Base-by-base conservation (phyloP, 2,888 invertebrate species). In the Lasioglossum leucozonium region DNA sequence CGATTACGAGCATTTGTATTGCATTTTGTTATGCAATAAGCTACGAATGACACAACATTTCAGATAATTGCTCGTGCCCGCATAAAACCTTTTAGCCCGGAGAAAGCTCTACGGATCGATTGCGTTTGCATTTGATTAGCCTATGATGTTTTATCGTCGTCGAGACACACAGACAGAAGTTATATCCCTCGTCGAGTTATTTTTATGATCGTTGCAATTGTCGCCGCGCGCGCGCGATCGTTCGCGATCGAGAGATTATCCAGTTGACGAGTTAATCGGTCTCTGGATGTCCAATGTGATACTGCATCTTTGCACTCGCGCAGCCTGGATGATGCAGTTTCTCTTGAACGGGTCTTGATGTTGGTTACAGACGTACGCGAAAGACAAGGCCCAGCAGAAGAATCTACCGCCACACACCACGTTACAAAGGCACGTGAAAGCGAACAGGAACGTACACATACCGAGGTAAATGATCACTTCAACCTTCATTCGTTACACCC, bases 351-450 rank as follows among this genome's bases (percentile, higher is more conserved):
- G 22, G 34, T 74, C 71, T 30, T 62, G 58, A 58, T 58, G 74
- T 84, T 84, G 73, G 16, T 77, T 94, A 94, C 77, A 95, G 95
- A 95, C 94, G 87, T 95, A 95, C 87, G 93, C 94, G 69, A 94
- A 94, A 84, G 95, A 95, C 89, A 95, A 95, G 90, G 91, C 91
- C 81, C 93, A 93, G 85, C 93, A 96, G 67, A 96, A 96, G 83
- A 96, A 96, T 89, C 96, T 96, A 89, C 96, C 97, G 30, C 96
- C 97, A 86, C 98, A 98, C 95, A 98, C 98, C 84, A 97, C 98
- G 75, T 96, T 98, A 80, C 98, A 98, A 94, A 96, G 97, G 93
- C 97, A 98, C 91, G 97, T 98, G 88, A 96, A 96, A 92, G 96
- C 96, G 72, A 96, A 97, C 91, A 96, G 96, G 93, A 97, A 96